phyloP scores from a whole-genome alignment of 2,888 invertebrate species.

The Apamea monoglypha region DNA sequence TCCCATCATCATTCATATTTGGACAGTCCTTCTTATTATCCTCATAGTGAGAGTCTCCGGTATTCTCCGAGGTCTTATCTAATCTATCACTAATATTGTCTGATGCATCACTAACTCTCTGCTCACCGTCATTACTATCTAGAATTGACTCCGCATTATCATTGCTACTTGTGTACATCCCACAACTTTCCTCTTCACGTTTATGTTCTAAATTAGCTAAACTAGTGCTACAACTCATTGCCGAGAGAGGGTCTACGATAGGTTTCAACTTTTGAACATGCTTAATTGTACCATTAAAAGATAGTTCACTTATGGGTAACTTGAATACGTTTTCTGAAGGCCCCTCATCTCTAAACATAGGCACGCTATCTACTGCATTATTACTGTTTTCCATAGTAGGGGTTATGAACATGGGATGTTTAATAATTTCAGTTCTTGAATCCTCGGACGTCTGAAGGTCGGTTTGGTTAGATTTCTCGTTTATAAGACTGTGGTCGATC shows the following conservation, averaged over 20 bases:
- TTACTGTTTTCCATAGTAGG: slow-evolving; percentile 90
- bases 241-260: slow-evolving; percentile 85
- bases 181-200: slow-evolving; percentile 63
- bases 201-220: slow-evolving; percentile 75
- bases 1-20: slow-evolving; percentile 72
- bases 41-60: slow-evolving; percentile 81
- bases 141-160: slow-evolving; percentile 61
- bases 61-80: slow-evolving; percentile 80
- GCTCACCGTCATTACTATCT: slow-evolving; percentile 67
- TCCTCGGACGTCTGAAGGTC: slow-evolving; percentile 83
- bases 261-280: slow-evolving; percentile 87
- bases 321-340: slow-evolving; percentile 84
- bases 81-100: slow-evolving; percentile 72
- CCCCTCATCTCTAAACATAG: slow-evolving; percentile 82
- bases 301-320: slow-evolving; percentile 85
- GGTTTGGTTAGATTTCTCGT: slow-evolving; percentile 81
- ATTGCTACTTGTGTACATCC: slow-evolving; percentile 58
- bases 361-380: slow-evolving; percentile 88
- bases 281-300: slow-evolving; percentile 88
- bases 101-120: slow-evolving; percentile 69
- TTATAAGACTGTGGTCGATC: slow-evolving; percentile 78
- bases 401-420: slow-evolving; percentile 84
- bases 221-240: slow-evolving; percentile 77
- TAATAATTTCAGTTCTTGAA: slow-evolving; percentile 78
- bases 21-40: slow-evolving; percentile 74